Evolutionary conservation across 1,140 invertebrate species (phyloP).

Genomic region (Achatina immaculata): DNA sequence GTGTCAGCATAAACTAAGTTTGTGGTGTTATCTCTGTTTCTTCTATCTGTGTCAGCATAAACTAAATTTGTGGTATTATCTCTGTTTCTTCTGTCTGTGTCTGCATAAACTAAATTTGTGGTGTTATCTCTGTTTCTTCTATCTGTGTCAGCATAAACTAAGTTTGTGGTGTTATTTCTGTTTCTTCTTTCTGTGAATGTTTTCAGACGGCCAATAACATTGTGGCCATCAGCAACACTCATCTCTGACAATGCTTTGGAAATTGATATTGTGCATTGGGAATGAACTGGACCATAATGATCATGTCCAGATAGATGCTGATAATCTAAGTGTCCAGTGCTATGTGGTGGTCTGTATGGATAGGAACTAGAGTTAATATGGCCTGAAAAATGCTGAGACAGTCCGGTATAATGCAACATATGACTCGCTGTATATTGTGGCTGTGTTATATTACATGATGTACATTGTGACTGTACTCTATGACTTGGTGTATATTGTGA

Average conservation of each 20-base stretch:
- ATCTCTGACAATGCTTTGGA: slow-evolving; percentile 21
- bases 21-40: no score
- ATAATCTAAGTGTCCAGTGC: background rate
- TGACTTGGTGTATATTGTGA: background rate
- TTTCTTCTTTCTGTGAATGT: background rate
- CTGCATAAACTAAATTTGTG: no score
- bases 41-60: no score
- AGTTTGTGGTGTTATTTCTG: background rate
- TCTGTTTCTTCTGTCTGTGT: no score
- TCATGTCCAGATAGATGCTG: slow-evolving; percentile 2
- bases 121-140: background rate
- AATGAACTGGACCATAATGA: background rate
- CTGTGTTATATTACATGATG: background rate
- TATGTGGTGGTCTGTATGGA: background rate
- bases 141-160: background rate
- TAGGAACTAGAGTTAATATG: background rate
- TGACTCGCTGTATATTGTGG: background rate
- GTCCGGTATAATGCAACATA: background rate
- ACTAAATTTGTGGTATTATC: no score
- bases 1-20: no score
- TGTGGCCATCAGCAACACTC: background rate
- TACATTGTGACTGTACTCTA: background rate
- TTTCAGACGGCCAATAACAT: background rate
- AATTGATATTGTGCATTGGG: background rate
- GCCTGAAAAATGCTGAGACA: slow-evolving; percentile 11